Evolutionary conservation across 2,888 invertebrate genomes (phyloP).

Genomic region (Marronus borbonicus): DNA sequence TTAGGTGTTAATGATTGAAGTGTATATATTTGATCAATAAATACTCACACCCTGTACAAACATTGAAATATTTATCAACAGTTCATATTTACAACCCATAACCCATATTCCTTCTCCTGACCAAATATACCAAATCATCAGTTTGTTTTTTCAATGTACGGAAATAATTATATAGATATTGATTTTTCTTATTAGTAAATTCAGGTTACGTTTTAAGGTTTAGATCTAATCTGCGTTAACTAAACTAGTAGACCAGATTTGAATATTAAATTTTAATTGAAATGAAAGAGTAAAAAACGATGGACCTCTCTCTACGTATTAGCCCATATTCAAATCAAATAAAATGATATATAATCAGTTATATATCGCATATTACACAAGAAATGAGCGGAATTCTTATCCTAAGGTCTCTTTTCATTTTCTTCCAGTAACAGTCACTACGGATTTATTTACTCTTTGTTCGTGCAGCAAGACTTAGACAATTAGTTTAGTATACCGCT

Average conservation of each 20-base stretch:
- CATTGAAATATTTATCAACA: too few species aligned
- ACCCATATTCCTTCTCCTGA: too few species aligned
- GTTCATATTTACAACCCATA: too few species aligned
- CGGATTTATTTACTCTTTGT: constrained; percentile 1
- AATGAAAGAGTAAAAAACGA: background rate
- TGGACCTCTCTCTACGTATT: background rate
- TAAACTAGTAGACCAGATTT: too few species aligned
- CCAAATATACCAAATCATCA: too few species aligned
- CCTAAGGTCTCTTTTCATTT: constrained; percentile 1
- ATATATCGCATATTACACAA: constrained; percentile 8
- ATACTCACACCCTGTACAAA: too few species aligned
- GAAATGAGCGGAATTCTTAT: constrained; percentile 12
- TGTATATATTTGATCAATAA: too few species aligned
- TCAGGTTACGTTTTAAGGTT: background rate
- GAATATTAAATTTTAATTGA: background rate
- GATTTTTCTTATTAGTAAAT: too few species aligned
- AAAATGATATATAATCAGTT: background rate
- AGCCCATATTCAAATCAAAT: background rate
- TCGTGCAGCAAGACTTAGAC: constrained; percentile 4
- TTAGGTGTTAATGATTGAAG: too few species aligned
- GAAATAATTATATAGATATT: too few species aligned
- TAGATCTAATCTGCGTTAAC: background rate
- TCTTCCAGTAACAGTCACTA: background rate
- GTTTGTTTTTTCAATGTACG: too few species aligned
- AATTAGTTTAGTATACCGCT: constrained; percentile 25